Conservation (phyloP, 2,888 invertebrate species). For the Cynaeus angustus region DNA sequence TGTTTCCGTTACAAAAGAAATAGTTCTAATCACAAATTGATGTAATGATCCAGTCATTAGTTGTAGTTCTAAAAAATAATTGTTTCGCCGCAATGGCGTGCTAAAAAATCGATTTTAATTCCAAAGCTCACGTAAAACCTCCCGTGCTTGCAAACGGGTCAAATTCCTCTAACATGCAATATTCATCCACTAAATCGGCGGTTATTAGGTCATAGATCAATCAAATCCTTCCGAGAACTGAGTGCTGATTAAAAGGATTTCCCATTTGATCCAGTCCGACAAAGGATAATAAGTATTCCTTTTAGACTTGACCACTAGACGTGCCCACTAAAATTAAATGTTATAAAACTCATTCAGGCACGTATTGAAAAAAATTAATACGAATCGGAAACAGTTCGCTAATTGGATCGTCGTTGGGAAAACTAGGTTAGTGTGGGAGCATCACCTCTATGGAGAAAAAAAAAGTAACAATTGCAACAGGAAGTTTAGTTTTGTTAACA, state of each 20-base stretch:
- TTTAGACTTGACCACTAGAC: conserved; percentile 15
- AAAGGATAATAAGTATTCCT: conserved; percentile 29
- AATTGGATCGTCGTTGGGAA: conserved; percentile 12
- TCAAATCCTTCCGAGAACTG: conserved; percentile 39
- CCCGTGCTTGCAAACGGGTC: conserved; percentile 26
- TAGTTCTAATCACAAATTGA: no score
- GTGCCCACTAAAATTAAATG: conserved; percentile 20
- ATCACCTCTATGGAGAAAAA: conserved; percentile 13
- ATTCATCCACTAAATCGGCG: conserved; percentile 41
- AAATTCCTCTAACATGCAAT: conserved; percentile 42
- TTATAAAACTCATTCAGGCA: conserved; percentile 16
- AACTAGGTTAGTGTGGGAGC: conserved; percentile 35
- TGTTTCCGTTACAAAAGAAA: no score
- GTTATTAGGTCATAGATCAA: conserved; percentile 51
- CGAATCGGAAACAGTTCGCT: conserved; percentile 22
- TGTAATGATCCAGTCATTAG: neutral
- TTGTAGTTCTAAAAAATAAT: neutral
- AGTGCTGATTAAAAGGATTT: conserved; percentile 45
- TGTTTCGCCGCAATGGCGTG: neutral
- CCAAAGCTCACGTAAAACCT: neutral
- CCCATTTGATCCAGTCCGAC: conserved; percentile 33
- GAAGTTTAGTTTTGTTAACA: conserved; percentile 38
- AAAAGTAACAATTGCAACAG: conserved; percentile 20
- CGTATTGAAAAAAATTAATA: conserved; percentile 15
- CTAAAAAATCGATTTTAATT: conserved; percentile 7